phyloP scores from a whole-genome alignment of 1,140 invertebrate species.

The Babylonia areolata region DNA sequence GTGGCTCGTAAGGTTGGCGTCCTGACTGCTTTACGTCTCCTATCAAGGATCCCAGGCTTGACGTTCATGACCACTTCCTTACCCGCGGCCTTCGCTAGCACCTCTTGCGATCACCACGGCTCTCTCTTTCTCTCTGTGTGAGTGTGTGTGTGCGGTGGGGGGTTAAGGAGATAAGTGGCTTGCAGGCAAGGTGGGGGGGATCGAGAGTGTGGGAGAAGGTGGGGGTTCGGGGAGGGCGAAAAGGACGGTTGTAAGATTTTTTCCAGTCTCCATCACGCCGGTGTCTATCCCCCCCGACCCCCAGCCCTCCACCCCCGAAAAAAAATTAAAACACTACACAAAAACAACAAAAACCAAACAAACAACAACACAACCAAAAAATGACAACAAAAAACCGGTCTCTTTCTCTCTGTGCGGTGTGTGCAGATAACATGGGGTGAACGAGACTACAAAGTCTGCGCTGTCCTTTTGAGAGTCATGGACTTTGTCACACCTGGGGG shows the following conservation, averaged over 20 bases:
- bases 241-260: background rate
- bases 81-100: background rate
- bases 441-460: no score
- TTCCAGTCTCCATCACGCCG: background rate
- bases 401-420: no score
- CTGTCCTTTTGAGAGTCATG: no score
- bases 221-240: background rate
- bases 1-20: conserved; percentile 5
- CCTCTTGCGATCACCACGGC: background rate
- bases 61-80: background rate
- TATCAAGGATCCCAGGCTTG: background rate
- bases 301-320: no score
- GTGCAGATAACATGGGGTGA: no score
- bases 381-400: no score
- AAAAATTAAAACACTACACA: no score
- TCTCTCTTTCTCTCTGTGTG: no score
- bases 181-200: background rate
- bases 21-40: background rate
- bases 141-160: no score
- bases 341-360: no score
- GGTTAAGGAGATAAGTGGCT: background rate
- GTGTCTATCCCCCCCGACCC: background rate
- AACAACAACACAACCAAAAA: no score
- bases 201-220: background rate
- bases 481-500: no score